Evolutionary conservation across 2,888 invertebrate genomes (phyloP), one percentile per base, ranked within the genome.

Genomic region (Axea sp.): DNA sequence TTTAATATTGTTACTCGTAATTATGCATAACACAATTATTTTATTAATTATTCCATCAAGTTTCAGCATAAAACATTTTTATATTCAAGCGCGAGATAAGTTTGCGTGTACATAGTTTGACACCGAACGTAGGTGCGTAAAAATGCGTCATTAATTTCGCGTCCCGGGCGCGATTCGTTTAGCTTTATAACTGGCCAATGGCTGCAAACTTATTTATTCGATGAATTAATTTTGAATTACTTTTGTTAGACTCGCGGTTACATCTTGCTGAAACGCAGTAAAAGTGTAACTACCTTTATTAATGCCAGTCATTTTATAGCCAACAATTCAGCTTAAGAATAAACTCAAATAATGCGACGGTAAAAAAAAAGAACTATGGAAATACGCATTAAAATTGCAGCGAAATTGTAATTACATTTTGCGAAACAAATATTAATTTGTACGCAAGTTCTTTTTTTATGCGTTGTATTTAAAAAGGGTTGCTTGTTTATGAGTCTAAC

Each of bases 361-460:
- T 19, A 53, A 65, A 53, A 35, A 26, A 4, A n/a, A n/a, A n/a
- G n/a, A n/a, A n/a, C 7, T 26, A 12, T 65, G 35, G 45, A 65
- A 64, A 35, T 6, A 24, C 17, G 8, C 43, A 7, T 30, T 49
- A 30, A 49, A 62, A 33, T 41, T 26, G 14, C 43, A 9, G 37
- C 8, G 6, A 43, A 51, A 65, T 51, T 55, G 26, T 41, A 55
- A 45, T 33, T 19, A 1, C 30, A 22, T 45, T 62, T 49, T 39
- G 31, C 22, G 45, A 35, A 37, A 37, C 53, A 37, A 53, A 43
- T 64, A 64, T 65, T 65, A 65, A 65, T 65, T 65, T 24, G 53
- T n/a, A 9, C 6, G 53, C 43, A 62, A 62, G 1, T 7, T 6
- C 6, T 33, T 57, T 41, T 43, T 57, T 43, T 57, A 31, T 33